These are phyloP conservation scores for Podarcis siculus DNA, from an alignment of 2,797 vertebrate genomes.

Conservation along the genomic window DNA sequence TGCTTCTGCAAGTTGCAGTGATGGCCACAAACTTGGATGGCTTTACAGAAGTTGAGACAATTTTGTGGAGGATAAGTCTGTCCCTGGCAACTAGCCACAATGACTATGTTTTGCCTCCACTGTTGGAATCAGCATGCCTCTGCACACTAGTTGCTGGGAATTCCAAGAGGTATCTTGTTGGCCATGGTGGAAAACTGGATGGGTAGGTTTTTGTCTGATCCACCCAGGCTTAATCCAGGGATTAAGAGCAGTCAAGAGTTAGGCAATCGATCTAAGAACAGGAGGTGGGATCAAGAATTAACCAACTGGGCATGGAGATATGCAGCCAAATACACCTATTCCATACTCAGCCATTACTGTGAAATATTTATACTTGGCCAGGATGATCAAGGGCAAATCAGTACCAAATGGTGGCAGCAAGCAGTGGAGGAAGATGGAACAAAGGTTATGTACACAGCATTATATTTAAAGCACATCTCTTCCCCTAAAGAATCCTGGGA, in stretches of 20 bases:
- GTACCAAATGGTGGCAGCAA: background rate
- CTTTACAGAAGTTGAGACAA: too few relatives aligned
- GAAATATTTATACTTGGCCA: background rate
- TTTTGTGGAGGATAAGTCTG: too few relatives aligned
- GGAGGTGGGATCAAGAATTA: background rate
- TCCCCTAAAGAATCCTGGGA: too few relatives aligned
- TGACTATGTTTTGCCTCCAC: too few relatives aligned
- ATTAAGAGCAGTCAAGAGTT: background rate
- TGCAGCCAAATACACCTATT: background rate
- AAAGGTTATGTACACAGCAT: too few relatives aligned
- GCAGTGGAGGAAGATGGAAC: background rate
- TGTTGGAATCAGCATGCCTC: too few relatives aligned
- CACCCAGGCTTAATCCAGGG: background rate
- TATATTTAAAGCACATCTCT: too few relatives aligned
- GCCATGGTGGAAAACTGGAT: background rate
- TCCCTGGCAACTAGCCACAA: too few relatives aligned
- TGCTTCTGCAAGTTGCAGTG: background rate
- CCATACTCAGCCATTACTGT: too few relatives aligned
- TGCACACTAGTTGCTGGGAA: too few relatives aligned
- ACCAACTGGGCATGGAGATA: background rate
- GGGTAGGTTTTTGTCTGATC: background rate
- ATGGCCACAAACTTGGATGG: too few relatives aligned
- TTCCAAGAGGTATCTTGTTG: background rate
- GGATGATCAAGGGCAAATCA: background rate
- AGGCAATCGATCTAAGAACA: background rate